Evolutionary conservation across 1,140 invertebrate genomes (phyloP).

Genomic region (Mercenaria mercenaria): DNA sequence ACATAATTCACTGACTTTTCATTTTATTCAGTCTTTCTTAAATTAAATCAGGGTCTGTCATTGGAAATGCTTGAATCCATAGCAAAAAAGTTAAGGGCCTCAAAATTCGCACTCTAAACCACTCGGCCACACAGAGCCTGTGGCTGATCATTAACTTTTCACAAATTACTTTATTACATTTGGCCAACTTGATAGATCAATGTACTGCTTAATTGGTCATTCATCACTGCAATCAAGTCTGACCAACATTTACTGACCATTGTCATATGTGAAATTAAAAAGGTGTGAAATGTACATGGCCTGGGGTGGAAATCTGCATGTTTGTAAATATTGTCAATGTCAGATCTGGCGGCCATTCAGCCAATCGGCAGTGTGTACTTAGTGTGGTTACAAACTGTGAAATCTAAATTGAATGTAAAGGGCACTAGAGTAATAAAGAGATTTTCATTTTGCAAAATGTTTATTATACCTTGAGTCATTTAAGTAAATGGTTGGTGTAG

Average conservation of each 20-base stretch:
- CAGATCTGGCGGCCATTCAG: background rate
- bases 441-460: background rate
- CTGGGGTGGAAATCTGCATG: background rate
- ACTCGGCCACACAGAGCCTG: too few species aligned
- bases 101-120: too few species aligned
- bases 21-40: too few species aligned
- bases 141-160: too few species aligned
- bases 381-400: constrained; percentile 52
- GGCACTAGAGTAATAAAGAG: background rate
- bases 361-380: background rate
- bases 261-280: constrained; percentile 10
- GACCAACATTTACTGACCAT: background rate
- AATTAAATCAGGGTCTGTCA: too few species aligned
- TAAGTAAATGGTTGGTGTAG: background rate
- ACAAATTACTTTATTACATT: too few species aligned
- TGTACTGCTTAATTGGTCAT: constrained; percentile 8
- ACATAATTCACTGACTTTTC: too few species aligned
- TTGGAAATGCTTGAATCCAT: too few species aligned
- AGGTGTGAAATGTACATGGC: background rate
- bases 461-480: constrained; percentile 2
- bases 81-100: too few species aligned
- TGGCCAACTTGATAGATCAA: too few species aligned
- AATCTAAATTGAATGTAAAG: constrained; percentile 49
- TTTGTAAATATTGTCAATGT: constrained; percentile 11
- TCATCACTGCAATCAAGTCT: background rate